A percentile compares a stretch with the other conserved stretches of the same genome.
These are phyloP conservation scores for Centruroides vittatus DNA, from an alignment of 1,140 invertebrate species.

Conservation along the genomic window DNA sequence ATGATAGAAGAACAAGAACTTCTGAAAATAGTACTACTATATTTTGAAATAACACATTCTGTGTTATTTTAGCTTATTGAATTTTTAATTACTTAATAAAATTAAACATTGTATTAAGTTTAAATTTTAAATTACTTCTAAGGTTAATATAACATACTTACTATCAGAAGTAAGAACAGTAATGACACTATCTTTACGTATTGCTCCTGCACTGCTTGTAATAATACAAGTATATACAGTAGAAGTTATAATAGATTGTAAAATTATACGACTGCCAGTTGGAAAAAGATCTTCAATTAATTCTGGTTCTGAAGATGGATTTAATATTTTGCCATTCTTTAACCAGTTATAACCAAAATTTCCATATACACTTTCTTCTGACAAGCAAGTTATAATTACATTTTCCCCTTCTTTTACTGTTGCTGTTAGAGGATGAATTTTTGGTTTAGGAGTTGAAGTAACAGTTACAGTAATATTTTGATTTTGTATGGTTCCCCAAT, in stretches of 20 bases:
- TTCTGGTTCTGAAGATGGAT: conserved; percentile 12
- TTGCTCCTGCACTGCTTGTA: conserved; percentile 10
- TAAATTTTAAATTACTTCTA: not conserved
- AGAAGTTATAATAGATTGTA: not conserved
- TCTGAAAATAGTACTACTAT: too few species aligned
- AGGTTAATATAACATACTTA: conserved; percentile 3
- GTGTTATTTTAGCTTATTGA: too few species aligned
- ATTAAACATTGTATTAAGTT: not conserved
- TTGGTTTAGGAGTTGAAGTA: conserved; percentile 8
- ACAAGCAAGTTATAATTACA: conserved; percentile 16
- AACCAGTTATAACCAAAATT: conserved; percentile 19
- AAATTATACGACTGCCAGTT: conserved; percentile 15
- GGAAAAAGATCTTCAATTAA: conserved; percentile 19
- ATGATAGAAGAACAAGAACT: too few species aligned
- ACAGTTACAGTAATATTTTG: conserved; percentile 6
- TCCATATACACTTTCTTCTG: conserved; percentile 7
- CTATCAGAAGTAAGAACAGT: conserved; percentile 12
- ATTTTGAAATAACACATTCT: too few species aligned
- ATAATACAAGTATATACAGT: conserved; percentile 19
- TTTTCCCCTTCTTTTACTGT: conserved; percentile 9
- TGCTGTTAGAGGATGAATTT: conserved; percentile 13
- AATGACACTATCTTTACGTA: conserved; percentile 7
- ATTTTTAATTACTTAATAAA: too few species aligned
- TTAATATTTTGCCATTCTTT: conserved; percentile 17
- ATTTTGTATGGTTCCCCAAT: conserved; percentile 14